These are phyloP conservation scores for Hippocampus comes DNA, from an alignment of 2,113 vertebrate genomes.

Conservation along the genomic window DNA sequence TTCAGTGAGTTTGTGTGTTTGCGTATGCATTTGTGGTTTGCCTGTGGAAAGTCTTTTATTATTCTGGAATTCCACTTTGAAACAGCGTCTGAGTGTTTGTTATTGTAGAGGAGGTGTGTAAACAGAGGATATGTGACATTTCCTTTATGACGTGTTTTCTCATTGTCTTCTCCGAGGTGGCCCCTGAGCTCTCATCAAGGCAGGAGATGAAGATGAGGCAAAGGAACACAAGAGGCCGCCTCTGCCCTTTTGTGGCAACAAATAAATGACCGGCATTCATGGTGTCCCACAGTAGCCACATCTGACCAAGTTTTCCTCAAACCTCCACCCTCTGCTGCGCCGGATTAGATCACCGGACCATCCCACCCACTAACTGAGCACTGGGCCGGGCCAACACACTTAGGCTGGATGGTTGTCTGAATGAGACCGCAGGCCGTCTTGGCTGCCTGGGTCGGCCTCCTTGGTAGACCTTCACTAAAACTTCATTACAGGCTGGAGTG, in stretches of 20 bases:
- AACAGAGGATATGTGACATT: slow-evolving; percentile 1
- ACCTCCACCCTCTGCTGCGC: slow-evolving; percentile 53
- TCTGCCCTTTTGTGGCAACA: slow-evolving; percentile 51
- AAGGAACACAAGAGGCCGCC: slow-evolving; percentile 40
- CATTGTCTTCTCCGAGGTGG: slow-evolving; percentile 46
- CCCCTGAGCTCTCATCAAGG: slow-evolving; percentile 32
- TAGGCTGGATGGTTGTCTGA: slow-evolving; percentile 63
- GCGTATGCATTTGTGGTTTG: neutral
- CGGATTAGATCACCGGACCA: slow-evolving; percentile 55
- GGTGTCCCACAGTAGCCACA: slow-evolving; percentile 67
- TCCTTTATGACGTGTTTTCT: slow-evolving; percentile 25
- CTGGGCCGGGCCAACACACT: slow-evolving; percentile 50
- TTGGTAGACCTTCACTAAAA: slow-evolving; percentile 61
- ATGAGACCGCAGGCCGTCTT: slow-evolving; percentile 68
- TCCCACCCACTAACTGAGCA: slow-evolving; percentile 68
- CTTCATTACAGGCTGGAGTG: slow-evolving; percentile 63
- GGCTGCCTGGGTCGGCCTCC: slow-evolving; percentile 57
- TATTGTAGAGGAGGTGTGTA: neutral
- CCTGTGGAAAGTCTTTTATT: neutral
- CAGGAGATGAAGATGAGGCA: slow-evolving; percentile 10
- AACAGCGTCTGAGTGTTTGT: neutral
- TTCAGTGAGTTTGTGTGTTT: neutral
- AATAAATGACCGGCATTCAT: slow-evolving; percentile 54
- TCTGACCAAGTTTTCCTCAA: slow-evolving; percentile 48
- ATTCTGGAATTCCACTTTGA: neutral